Percentiles rank a stretch among this genome's conserved stretches.
These are phyloP conservation scores for Drosophila miranda DNA, from an alignment of 1,140 invertebrate genomes.

Conservation along the genomic window DNA sequence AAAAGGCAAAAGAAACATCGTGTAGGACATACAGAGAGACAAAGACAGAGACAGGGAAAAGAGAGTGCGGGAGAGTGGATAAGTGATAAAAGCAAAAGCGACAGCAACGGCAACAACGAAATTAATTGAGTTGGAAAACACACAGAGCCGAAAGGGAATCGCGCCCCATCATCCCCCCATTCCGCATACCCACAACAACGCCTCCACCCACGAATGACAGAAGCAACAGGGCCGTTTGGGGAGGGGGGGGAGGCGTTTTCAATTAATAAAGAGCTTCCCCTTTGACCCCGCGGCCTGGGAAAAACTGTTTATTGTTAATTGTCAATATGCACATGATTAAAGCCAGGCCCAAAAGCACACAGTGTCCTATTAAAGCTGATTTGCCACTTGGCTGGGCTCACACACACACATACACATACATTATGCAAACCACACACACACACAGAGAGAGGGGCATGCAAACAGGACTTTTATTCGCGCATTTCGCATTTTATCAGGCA, in stretches of 20 bases:
- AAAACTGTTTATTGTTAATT: constrained; percentile 72
- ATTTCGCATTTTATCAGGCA: constrained; percentile 76
- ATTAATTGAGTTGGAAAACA: constrained; percentile 74
- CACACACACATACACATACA: neutral
- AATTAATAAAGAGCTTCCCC: constrained; percentile 61
- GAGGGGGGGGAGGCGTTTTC: constrained; percentile 40
- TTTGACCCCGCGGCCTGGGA: constrained; percentile 19
- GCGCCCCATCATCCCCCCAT: constrained; percentile 5
- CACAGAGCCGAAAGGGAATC: constrained; percentile 26
- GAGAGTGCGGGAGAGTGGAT: constrained; percentile 32
- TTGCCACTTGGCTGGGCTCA: constrained; percentile 63
- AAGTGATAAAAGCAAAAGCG: constrained; percentile 50
- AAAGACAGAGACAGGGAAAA: neutral
- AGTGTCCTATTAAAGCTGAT: constrained; percentile 67
- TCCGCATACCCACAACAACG: neutral
- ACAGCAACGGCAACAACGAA: constrained; percentile 26
- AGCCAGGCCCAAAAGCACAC: constrained; percentile 28
- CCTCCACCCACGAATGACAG: neutral
- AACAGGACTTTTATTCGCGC: constrained; percentile 67
- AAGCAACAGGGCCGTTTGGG: neutral
- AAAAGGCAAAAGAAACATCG: constrained; percentile 39
- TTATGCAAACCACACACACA: too few species aligned
- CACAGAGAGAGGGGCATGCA: neutral
- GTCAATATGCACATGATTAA: constrained; percentile 74
- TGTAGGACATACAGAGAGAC: neutral